Evolutionary conservation across 35 echinoderm and acorn worm genomes (phyloP).

Genomic region (Hemicentrotus pulcherrimus): DNA sequence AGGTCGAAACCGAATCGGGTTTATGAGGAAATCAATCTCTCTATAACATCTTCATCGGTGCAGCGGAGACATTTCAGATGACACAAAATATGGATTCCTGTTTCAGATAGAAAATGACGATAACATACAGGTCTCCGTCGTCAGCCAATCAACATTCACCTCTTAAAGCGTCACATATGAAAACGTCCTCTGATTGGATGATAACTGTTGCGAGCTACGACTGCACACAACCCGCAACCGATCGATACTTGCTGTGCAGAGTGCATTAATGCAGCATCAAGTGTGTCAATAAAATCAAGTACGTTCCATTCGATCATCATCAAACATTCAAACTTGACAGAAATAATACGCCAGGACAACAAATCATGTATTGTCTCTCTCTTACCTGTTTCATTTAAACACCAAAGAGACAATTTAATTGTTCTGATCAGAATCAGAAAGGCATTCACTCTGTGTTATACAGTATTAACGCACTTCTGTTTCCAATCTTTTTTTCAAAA

Average conservation of each 20-base stretch:
- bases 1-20: background rate
- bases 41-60: background rate
- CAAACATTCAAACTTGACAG: too few species aligned
- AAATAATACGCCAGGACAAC: too few species aligned
- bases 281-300: too few species aligned
- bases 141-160: background rate
- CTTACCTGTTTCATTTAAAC: too few species aligned
- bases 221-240: background rate
- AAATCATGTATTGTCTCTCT: too few species aligned
- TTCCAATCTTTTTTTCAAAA: background rate
- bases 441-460: too few species aligned
- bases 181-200: background rate
- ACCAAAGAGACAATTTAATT: too few species aligned
- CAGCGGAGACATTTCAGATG: background rate
- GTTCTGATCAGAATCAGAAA: too few species aligned
- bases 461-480: too few species aligned
- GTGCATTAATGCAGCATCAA: background rate
- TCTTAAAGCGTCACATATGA: background rate
- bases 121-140: background rate
- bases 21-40: background rate
- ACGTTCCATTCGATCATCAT: too few species aligned
- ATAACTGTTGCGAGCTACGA: too few species aligned
- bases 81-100: background rate
- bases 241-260: background rate
- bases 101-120: background rate